A percentile compares a stretch with the other conserved stretches of the same genome.
phyloP scores from a whole-genome alignment of 2,888 invertebrate species.

The Andrena minutula region DNA sequence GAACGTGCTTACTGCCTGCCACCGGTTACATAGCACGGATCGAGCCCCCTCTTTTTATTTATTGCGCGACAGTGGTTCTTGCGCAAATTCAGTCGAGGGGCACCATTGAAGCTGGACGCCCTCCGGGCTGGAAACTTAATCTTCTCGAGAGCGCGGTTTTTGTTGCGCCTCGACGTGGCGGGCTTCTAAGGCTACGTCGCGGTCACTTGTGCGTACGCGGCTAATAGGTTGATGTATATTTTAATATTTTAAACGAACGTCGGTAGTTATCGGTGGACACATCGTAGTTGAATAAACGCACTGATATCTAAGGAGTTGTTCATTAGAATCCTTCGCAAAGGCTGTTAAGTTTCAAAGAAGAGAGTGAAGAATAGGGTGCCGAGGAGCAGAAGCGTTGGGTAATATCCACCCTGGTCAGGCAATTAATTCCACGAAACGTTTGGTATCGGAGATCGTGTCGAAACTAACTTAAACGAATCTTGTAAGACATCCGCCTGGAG shows the following conservation, averaged over 20 bases:
- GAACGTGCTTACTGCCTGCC: constrained; percentile 54
- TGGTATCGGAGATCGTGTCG: constrained; percentile 60
- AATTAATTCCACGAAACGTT: constrained; percentile 67
- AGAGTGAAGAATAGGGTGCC: background rate
- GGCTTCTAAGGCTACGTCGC: background rate
- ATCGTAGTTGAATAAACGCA: no score
- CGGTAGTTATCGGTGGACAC: background rate
- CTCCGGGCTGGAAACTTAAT: constrained; percentile 46
- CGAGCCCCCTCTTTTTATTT: constrained; percentile 6
- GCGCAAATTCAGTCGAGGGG: constrained; percentile 42
- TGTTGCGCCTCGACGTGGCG: background rate
- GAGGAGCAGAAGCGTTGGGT: background rate
- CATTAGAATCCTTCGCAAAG: no score
- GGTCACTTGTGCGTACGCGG: background rate
- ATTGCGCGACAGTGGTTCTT: constrained; percentile 16
- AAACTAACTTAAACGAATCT: constrained; percentile 76
- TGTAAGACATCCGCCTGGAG: constrained; percentile 75
- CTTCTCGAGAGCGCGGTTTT: constrained; percentile 12
- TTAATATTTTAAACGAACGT: background rate
- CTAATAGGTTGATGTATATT: background rate
- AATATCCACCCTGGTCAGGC: constrained; percentile 42
- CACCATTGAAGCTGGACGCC: constrained; percentile 12
- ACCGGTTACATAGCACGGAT: constrained; percentile 33
- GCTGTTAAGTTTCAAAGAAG: no score
- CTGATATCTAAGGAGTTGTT: no score